Percentiles rank a stretch among this genome's conserved stretches.
phyloP scores from a whole-genome alignment of 2,797 vertebrate genomes.

The Vespertilio murinus region DNA sequence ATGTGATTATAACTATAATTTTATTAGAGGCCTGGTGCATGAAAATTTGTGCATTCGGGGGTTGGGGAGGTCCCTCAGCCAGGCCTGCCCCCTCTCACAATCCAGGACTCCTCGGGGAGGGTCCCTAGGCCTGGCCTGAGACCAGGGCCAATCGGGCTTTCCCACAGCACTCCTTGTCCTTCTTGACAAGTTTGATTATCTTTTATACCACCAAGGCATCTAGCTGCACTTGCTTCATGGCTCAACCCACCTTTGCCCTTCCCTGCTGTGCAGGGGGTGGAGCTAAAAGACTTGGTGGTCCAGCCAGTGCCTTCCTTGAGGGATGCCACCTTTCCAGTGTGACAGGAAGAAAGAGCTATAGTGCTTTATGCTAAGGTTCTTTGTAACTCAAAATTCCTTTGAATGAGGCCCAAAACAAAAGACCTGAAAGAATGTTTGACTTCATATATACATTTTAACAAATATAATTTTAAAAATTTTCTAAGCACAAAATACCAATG shows the following conservation, averaged over 20 bases:
- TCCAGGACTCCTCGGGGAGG: too few species aligned
- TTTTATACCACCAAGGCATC: constrained; percentile 91
- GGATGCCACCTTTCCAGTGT: too few species aligned
- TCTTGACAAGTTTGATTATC: constrained; percentile 98
- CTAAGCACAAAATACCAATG: constrained; percentile 12
- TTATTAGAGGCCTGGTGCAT: not conserved
- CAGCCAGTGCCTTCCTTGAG: not conserved
- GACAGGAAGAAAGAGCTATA: constrained; percentile 40
- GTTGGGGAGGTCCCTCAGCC: too few species aligned
- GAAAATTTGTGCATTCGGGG: too few species aligned
- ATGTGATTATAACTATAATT: constrained; percentile 38
- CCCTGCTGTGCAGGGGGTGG: not conserved
- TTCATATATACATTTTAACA: not conserved
- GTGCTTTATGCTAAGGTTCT: not conserved
- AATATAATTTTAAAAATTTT: constrained; percentile 5
- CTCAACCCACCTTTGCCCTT: not conserved
- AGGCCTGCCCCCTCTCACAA: too few species aligned
- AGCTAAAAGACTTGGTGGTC: not conserved
- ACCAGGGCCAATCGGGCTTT: too few species aligned
- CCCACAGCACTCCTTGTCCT: constrained; percentile 95
- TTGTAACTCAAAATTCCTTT: not conserved
- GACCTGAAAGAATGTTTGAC: not conserved
- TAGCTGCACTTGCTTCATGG: not conserved
- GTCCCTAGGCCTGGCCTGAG: too few species aligned
- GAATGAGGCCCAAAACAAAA: not conserved